A percentile compares a stretch with the other conserved stretches of the same genome.
Conservation (phyloP, 2,113 vertebrate species). For the Sinocyclocheilus anshuiensis region DNA sequence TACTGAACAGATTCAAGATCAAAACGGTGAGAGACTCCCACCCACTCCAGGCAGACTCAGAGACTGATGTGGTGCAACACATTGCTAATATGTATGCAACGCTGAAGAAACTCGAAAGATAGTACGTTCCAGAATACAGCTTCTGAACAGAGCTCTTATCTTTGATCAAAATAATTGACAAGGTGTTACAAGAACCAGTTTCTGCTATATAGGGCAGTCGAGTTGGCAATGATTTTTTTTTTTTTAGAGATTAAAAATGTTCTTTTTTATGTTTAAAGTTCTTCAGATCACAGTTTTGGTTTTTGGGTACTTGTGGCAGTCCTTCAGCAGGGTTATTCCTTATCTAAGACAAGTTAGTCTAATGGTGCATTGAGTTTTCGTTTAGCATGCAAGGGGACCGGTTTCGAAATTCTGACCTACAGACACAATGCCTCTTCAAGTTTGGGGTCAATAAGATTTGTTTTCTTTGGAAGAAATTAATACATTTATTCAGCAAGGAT, state of each 20-base stretch:
- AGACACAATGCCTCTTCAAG: not conserved
- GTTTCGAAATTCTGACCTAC: not conserved
- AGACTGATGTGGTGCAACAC: slow-evolving; percentile 5
- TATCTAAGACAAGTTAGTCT: too few species aligned
- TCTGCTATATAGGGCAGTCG: not conserved
- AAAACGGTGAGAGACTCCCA: not conserved
- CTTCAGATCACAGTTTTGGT: not conserved
- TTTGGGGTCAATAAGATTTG: not conserved
- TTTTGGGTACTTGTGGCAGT: too few species aligned
- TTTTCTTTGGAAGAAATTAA: too few species aligned
- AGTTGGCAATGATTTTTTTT: not conserved
- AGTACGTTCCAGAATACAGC: not conserved
- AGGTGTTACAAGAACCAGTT: not conserved
- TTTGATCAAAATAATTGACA: not conserved
- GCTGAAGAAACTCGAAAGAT: not conserved
- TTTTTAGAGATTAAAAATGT: not conserved
- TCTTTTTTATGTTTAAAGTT: not conserved
- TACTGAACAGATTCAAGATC: not conserved
- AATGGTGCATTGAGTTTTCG: too few species aligned
- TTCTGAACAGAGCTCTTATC: slow-evolving; percentile 1
- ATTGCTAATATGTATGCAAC: not conserved
- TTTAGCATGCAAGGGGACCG: not conserved
- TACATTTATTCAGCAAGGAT: not conserved
- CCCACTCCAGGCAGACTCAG: not conserved
- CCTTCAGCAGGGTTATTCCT: not conserved